Percentiles rank a stretch among this genome's conserved stretches.
These are phyloP conservation scores for Danio rerio DNA, from an alignment of 2,113 vertebrate genomes.

Conservation along the genomic window DNA sequence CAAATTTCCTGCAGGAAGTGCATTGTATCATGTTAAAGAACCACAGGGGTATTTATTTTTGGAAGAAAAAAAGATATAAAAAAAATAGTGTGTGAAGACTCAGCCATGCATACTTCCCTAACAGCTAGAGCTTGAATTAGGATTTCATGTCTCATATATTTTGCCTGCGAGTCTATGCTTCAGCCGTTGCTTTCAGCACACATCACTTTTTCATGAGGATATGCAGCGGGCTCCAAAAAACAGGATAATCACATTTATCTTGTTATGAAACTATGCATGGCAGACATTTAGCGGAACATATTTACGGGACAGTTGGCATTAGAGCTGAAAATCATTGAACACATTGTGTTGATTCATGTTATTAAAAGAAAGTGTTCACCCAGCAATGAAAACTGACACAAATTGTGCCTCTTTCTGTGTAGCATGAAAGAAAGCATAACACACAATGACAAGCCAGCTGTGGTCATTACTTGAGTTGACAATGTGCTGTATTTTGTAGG, in stretches of 20 bases:
- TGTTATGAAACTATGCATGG: conserved; percentile 8
- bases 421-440: too few species aligned
- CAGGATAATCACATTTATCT: conserved; percentile 9
- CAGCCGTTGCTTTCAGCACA: not conserved
- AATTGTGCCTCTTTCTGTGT: not conserved
- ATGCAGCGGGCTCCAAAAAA: not conserved
- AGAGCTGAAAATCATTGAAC: not conserved
- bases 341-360: not conserved
- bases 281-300: conserved; percentile 4
- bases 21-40: not conserved
- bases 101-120: not conserved
- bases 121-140: conserved; percentile 23
- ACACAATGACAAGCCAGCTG: not conserved
- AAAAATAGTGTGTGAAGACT: not conserved
- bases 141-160: not conserved
- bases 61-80: not conserved
- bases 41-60: not conserved
- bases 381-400: not conserved
- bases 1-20: not conserved
- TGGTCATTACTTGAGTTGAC: not conserved
- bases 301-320: conserved; percentile 14
- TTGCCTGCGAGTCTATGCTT: not conserved
- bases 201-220: not conserved
- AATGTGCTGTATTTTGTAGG: not conserved
- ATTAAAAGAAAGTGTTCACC: not conserved